These are phyloP conservation scores for Syndactyla subalaris DNA, from an alignment of 2,797 vertebrate genomes.

Conservation along the genomic window DNA sequence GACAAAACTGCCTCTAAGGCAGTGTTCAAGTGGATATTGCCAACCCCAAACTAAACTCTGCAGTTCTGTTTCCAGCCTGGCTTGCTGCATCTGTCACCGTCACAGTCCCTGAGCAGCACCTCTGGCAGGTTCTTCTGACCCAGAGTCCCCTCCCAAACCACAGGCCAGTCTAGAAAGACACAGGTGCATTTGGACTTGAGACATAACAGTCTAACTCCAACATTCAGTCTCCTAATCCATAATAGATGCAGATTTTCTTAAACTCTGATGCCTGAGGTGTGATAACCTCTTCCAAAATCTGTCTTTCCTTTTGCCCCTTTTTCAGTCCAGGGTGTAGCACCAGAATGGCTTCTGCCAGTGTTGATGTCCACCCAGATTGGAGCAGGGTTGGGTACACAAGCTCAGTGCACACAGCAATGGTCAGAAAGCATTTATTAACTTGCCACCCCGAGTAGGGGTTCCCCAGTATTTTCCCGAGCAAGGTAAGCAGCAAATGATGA, in stretches of 20 bases:
- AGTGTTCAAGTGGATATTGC: not conserved
- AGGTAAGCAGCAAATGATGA: not conserved
- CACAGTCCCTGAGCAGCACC: not conserved
- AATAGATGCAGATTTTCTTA: not conserved
- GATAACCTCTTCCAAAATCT: not conserved
- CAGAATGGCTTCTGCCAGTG: not conserved
- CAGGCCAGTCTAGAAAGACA: not conserved
- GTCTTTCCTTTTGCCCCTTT: not conserved
- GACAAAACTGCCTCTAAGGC: not conserved
- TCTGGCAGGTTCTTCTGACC: not conserved
- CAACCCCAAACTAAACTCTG: not conserved
- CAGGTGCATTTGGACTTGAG: not conserved
- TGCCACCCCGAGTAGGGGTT: accelerated
- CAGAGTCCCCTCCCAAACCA: not conserved
- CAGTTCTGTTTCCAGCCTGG: not conserved
- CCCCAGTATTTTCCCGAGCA: not conserved
- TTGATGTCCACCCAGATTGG: not conserved
- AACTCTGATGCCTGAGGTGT: not conserved
- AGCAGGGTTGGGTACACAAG: not conserved
- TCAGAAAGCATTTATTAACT: not conserved
- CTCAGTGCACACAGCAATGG: not conserved
- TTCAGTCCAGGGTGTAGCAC: not conserved
- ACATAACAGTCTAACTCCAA: not conserved
- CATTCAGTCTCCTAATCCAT: accelerated
- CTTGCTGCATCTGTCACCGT: accelerated